Conservation (phyloP, 2,113 vertebrate species). For the Anseranas semipalmata region DNA sequence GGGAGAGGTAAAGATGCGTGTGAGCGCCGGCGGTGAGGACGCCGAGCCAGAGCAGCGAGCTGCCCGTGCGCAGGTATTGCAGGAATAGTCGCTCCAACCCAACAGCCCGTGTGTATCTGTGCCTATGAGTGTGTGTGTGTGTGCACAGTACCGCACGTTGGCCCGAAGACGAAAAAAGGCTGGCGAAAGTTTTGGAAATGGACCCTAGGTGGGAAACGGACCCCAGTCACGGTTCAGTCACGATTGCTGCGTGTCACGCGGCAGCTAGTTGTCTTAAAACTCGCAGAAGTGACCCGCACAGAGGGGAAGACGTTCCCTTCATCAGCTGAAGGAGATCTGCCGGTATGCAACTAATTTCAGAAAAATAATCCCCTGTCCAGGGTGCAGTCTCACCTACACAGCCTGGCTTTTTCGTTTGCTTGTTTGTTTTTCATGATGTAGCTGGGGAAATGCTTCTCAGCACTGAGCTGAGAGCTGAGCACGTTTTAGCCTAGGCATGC, state of each 20-base stretch:
- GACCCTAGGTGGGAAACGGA: fast-evolving
- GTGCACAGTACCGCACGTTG: neutral
- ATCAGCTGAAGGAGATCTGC: neutral
- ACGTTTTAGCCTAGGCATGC: neutral
- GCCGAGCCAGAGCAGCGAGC: neutral
- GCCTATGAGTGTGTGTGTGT: neutral
- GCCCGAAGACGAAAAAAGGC: neutral
- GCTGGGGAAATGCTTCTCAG: neutral
- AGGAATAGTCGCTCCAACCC: neutral
- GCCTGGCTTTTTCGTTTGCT: neutral
- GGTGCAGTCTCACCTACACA: neutral
- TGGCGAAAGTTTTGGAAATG: neutral
- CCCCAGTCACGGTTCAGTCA: too few species aligned
- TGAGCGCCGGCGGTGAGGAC: neutral
- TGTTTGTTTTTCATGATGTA: neutral
- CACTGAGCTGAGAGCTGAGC: neutral
- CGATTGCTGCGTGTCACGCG: neutral
- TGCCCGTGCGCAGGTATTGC: neutral
- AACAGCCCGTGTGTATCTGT: neutral
- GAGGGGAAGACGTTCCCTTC: neutral
- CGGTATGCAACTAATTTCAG: neutral
- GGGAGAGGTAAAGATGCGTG: neutral
- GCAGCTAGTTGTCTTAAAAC: neutral
- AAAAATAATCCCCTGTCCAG: neutral
- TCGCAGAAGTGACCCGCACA: neutral